These are phyloP conservation scores for Turdus rufiventris DNA, from an alignment of 2,113 vertebrate genomes.

Conservation along the genomic window DNA sequence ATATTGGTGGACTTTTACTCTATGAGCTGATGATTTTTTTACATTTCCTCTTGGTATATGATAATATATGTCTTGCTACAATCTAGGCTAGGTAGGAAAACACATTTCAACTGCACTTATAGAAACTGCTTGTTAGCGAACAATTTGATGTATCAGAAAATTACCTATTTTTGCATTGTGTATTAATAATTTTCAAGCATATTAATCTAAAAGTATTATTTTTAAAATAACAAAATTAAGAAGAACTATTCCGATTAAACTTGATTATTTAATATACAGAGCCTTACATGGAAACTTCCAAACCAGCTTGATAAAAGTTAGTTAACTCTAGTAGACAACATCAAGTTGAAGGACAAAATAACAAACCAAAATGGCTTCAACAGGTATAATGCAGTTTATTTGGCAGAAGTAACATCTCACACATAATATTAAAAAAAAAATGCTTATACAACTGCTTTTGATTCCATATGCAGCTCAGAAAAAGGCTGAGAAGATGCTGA, in stretches of 20 bases:
- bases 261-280: background rate
- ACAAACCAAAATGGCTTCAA: background rate
- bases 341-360: background rate
- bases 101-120: background rate
- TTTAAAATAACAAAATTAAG: background rate
- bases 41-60: background rate
- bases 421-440: background rate
- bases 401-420: background rate
- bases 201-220: background rate
- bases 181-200: background rate
- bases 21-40: background rate
- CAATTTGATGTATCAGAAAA: background rate
- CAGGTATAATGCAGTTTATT: background rate
- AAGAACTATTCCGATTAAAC: background rate
- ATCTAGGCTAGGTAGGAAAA: background rate
- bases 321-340: background rate
- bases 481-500: background rate
- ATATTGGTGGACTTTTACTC: background rate
- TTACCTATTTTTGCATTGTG: fast-evolving
- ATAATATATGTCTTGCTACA: background rate
- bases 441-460: background rate
- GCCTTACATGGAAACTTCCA: background rate
- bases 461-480: background rate
- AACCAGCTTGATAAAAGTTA: background rate
- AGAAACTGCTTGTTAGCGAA: background rate